These are phyloP conservation scores for Bombus turneri DNA, from an alignment of 1,140 invertebrate species.

Conservation along the genomic window DNA sequence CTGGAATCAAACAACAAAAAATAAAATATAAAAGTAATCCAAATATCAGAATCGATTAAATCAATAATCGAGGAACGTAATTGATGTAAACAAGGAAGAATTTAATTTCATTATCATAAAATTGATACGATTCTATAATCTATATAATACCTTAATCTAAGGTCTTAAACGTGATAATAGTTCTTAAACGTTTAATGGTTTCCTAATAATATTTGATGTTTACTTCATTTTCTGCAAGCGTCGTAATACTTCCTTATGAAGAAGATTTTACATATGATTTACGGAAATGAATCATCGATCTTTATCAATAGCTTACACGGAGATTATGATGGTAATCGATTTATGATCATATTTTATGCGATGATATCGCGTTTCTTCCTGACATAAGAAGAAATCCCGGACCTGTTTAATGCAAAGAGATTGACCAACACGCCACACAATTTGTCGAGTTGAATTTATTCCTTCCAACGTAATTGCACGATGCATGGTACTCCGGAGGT, in stretches of 20 bases:
- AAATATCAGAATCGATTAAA: too few species aligned
- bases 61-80: too few species aligned
- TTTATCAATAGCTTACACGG: background rate
- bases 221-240: background rate
- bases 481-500: slow-evolving; percentile 19
- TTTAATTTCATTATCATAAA: background rate
- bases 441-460: slow-evolving; percentile 44
- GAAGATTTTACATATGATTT: background rate
- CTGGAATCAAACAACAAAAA: too few species aligned
- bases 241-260: background rate
- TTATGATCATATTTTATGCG: background rate
- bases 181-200: too few species aligned
- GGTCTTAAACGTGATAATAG: too few species aligned
- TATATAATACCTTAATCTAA: background rate
- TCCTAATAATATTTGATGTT: background rate
- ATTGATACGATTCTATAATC: background rate
- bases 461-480: slow-evolving; percentile 32
- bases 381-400: background rate
- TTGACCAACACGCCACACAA: background rate
- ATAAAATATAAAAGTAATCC: too few species aligned
- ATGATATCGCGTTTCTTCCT: background rate
- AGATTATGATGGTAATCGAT: background rate
- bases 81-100: background rate
- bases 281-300: background rate
- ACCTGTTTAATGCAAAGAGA: background rate